Base-by-base conservation (phyloP, 1,140 invertebrate species). In the Ganaspis sp. region DNA sequence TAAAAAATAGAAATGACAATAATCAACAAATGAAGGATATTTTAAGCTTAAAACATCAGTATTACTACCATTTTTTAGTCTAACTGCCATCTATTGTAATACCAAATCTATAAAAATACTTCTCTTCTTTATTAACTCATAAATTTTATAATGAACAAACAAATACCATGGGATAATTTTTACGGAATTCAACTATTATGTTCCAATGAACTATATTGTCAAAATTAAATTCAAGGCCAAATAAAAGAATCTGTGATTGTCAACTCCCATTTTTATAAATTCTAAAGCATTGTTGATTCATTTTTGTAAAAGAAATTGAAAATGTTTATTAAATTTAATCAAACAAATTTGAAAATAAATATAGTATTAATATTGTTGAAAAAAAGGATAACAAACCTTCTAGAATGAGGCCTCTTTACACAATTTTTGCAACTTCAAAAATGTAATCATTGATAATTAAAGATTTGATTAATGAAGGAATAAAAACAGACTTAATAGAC, bases 321-420 rank as follows among this genome's bases (percentile, higher is more conserved):
- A 58, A 58, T 26, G 15, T 23, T 58, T 9, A 12, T 15, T 29
- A 34, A 58, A 9, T 58, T 26, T 64, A 1, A n/a, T 12, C 9
- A 23, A 58, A 4, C 4, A 12, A 15, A 26, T 58, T 12, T 26
- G 9, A 23, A 58, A 58, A 26, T 5, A 12, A 58, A 58, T 23
- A 58, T 26, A 15, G n/a, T 29, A 23, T 58, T 29, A 15, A 1
- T 0, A 29, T 29, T 15, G 11, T 29, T 58, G 1, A 54, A 54
- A 26, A 21, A 12, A 54, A 17, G 19, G 23, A 64, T 64, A 29
- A 29, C 58, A 64, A 64, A 64, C 58, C 58, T 64, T 64, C n/a
- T 64, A 5, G 9, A 64, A 12, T 12, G 9, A 29, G 58, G 29
- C 23, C 58, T 64, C 23, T 64, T 64, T 64, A 12, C 21, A 15